These are phyloP conservation scores for Celastrina argiolus DNA, from an alignment of 2,888 invertebrate genomes.

Conservation along the genomic window DNA sequence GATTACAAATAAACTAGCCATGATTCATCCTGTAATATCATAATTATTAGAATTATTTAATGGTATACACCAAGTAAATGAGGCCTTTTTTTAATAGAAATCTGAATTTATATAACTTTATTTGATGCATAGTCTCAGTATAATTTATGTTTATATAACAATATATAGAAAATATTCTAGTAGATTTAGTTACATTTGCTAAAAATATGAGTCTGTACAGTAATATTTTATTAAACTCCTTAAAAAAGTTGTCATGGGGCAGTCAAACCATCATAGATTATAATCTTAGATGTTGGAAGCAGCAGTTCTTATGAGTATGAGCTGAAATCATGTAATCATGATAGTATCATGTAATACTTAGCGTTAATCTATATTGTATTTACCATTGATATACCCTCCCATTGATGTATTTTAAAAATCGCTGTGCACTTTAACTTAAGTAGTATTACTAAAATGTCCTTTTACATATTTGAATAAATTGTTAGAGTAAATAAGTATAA, in stretches of 20 bases:
- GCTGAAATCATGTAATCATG: constrained; percentile 53
- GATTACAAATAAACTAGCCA: not conserved
- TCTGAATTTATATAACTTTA: constrained; percentile 36
- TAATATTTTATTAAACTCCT: constrained; percentile 11
- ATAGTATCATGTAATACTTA: constrained; percentile 23
- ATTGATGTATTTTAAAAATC: constrained; percentile 22
- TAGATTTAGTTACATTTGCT: constrained; percentile 26
- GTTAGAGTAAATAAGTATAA: constrained; percentile 1
- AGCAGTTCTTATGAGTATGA: constrained; percentile 76
- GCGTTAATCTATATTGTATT: constrained; percentile 10
- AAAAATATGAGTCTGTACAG: constrained; percentile 5
- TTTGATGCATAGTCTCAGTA: constrained; percentile 27
- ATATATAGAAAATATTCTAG: constrained; percentile 25
- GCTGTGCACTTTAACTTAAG: constrained; percentile 24
- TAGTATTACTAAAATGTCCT: constrained; percentile 18
- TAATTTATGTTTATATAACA: constrained; percentile 25
- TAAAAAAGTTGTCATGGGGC: constrained; percentile 24
- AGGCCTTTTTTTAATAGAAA: constrained; percentile 58
- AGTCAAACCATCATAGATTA: constrained; percentile 31
- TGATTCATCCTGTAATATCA: constrained; percentile 8
- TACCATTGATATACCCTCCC: constrained; percentile 7
- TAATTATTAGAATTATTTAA: not conserved
- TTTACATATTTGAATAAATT: constrained; percentile 8
- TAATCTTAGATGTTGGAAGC: constrained; percentile 46
- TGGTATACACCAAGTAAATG: constrained; percentile 55